Evolutionary conservation across 37 sponge, comb jelly and placozoan genomes (phyloP).

Genomic region (Cliona cf. orientalis): DNA sequence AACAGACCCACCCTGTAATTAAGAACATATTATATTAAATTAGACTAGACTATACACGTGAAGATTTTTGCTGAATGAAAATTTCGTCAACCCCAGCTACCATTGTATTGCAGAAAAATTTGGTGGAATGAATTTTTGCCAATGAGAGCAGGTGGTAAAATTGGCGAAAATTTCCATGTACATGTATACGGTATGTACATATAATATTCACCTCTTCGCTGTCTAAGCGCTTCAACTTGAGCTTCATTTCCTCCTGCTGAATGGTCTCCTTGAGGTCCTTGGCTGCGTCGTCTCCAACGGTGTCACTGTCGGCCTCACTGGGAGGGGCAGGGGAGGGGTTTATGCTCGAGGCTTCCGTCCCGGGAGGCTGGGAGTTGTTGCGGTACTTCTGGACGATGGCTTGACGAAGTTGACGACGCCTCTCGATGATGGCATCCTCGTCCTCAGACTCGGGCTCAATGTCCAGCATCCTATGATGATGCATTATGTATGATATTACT

Average conservation of each 20-base stretch:
- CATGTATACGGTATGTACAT: too few relatives aligned
- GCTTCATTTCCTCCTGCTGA: background rate
- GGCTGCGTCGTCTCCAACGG: constrained; percentile 41
- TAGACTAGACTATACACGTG: too few relatives aligned
- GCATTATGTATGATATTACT: too few relatives aligned
- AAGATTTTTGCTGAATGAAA: too few relatives aligned
- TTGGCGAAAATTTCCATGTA: too few relatives aligned
- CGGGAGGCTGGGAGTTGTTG: background rate
- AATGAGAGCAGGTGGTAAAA: too few relatives aligned
- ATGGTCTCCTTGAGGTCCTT: constrained; percentile 22
- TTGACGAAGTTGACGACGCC: constrained; percentile 77
- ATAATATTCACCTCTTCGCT: background rate
- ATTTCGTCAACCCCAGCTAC: too few relatives aligned
- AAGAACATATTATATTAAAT: background rate
- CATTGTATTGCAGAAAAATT: too few relatives aligned
- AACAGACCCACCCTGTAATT: constrained; percentile 6
- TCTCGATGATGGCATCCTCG: constrained; percentile 90
- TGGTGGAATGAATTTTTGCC: too few relatives aligned
- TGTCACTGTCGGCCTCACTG: constrained; percentile 59
- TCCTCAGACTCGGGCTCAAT: constrained; percentile 69
- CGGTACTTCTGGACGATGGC: constrained; percentile 85
- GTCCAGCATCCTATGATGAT: constrained; percentile 51
- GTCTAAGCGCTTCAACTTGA: constrained; percentile 12
- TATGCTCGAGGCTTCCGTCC: background rate
- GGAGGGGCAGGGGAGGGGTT: constrained; percentile 4